Evolutionary conservation across 2,888 invertebrate genomes (phyloP).

Genomic region (Therioaphis trifolii): DNA sequence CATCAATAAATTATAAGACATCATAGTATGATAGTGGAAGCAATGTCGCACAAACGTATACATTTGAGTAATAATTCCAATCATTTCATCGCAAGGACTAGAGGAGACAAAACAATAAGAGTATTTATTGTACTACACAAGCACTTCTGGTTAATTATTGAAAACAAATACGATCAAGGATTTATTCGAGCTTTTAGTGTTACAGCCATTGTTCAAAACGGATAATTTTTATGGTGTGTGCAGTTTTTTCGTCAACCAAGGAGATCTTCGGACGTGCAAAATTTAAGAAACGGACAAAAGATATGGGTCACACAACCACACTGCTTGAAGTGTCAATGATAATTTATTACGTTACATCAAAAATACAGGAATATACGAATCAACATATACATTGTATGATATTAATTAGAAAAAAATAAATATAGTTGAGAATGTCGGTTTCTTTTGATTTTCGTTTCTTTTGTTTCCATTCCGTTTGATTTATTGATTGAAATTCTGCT

Average conservation of each 20-base stretch:
- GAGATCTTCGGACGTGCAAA: not conserved
- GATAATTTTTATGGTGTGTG: not conserved
- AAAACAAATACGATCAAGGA: slow-evolving; percentile 10
- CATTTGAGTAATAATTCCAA: no score
- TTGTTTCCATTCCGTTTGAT: no score
- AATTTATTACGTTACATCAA: no score
- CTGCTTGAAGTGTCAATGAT: not conserved
- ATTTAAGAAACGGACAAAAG: not conserved
- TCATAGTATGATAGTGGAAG: no score
- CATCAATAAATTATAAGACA: no score
- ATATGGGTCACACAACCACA: not conserved
- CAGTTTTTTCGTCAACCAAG: not conserved
- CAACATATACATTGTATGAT: no score
- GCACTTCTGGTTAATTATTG: not conserved
- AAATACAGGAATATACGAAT: no score
- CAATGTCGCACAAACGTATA: no score
- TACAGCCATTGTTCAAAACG: not conserved
- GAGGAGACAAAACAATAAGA: not conserved
- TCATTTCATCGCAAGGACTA: not conserved
- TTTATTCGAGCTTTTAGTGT: slow-evolving; percentile 15
- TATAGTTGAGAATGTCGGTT: no score
- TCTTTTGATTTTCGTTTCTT: no score
- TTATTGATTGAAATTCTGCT: not conserved
- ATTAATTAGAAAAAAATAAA: no score
- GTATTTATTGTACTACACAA: not conserved